Base-by-base conservation (phyloP, 2,113 vertebrate species). In the Hemiprocne comata region DNA sequence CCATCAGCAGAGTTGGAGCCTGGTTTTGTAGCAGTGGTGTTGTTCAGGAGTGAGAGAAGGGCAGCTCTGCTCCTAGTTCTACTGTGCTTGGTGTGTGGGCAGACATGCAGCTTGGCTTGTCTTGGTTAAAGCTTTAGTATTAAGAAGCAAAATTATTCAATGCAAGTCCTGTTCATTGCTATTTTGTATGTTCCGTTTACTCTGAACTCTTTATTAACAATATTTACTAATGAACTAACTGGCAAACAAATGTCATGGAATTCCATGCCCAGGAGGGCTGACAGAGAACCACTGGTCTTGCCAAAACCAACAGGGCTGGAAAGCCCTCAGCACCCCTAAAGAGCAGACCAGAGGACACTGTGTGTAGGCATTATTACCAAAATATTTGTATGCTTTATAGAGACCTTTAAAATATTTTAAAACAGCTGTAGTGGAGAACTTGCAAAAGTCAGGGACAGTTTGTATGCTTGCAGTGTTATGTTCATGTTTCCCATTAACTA, bases 401-500 rank as follows among this genome's bases (percentile, higher is more conserved):
- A 34, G 31, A n/a, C 71, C 89, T 77, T 74, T 78, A 93, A 38
- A 90, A 86, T 94, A 67, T 94, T 95, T 62, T 85, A 90, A 90
- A 74, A 8, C 64, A 87, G 70, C 79, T 80, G 51, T 70, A 69
- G 29, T 5, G 4, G 69, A 83, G 73, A 10, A 42, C 57, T 85
- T 93, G 50, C 26, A 78, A 28, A 89, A 89, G 20, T 50, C 83
- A 28, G 55, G 81, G 53, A 42, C 70, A 40, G 51, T 89, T 89
- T 85, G 13, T 90, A 2, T 87, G 55, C 51, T 57, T 69, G 50
- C 10, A 42, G 65, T 70, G 26, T 88, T 87, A 73, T 72, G 71
- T 89, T 94, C 44, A 73, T 86, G 58, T 81, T 97, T 85, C 77
- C 64, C 57, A 78, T 94, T 97, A 94, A 88, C 71, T 51, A 86